Base-by-base conservation (phyloP, 2,888 invertebrate species). In the Idaea aversata region DNA sequence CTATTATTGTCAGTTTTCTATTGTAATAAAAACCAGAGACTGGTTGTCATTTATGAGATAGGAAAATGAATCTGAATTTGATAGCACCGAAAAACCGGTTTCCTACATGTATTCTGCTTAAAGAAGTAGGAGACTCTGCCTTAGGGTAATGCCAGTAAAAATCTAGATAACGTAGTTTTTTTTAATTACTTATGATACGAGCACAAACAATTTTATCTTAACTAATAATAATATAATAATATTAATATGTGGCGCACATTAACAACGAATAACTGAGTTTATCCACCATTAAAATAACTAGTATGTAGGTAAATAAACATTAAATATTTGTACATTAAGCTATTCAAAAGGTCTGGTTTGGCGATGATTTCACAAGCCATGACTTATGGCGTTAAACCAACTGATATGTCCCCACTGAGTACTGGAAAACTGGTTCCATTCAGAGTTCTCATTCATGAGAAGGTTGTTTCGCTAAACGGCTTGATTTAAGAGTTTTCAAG, bases 391-490 rank as follows among this genome's bases (percentile, higher is more conserved):
- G 72, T 76, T 84, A 81, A 86, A 83, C 77, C 79, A 75, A 79
- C 78, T 83, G 88, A 88, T 88, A 87, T 76, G 83, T 84, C 87
- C 71, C 74, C 70, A 47, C 75, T 85, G 80, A 88, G 73, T 86
- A 86, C 88, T 83, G 70, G 79, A 71, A 67, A 74, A 79, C 86
- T 81, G 80, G 84, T 85, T 85, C 78, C 84, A 86, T 88, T 88
- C 86, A 86, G 72, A 69, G 72, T 61, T 69, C 66, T 74, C 75
- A 80, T 80, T 80, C 80, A 80, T 73, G 68, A 62, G 61, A 61
- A 16, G 36, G 61, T 59, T n/a, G 38, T 60, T 61, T 61, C 57
- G 25, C 16, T 59, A 59, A 59, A 59, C 34, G 13, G 59, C 5
- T 59, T 59, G 16, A 59, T 59, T 25, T 59, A 34, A 47, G 6